Base-by-base conservation (phyloP, 2,113 vertebrate genomes). In the Thalassoma bifasciatum region DNA sequence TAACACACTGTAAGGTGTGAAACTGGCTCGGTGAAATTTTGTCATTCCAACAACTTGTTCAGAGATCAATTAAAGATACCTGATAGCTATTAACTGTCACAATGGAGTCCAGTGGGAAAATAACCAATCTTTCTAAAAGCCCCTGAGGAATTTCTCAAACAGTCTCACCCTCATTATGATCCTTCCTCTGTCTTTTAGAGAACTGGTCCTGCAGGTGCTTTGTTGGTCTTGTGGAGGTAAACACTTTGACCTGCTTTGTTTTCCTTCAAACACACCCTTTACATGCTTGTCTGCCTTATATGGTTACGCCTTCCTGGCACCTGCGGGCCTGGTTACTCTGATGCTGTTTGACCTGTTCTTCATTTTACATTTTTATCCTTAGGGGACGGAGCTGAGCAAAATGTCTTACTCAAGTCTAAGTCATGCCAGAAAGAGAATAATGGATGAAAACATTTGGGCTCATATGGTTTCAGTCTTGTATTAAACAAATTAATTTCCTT, bases 311-410 rank as follows among this genome's bases (percentile, higher is more conserved):
- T 87, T 85, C 81, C 78, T 78, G 75, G 24, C 8, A 37, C 71
- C 54, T 30, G 10, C 17, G 21, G 53, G 26, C 71, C 46, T 40
- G 46, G 47, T 66, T 5, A 5, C 76, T 69, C 24, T 24, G 10
- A 83, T 74, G 82, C 75, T 14, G 85, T 81, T 68, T 22, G 70
- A 91, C 89, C 89, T 72, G 89, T 88, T 92, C 70, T 70, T 84
- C 65, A 76, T 72, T 84, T 77, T 81, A 82, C 24, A 16, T 51
- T 3, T 22, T 17, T 38, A n/a, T 52, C 17, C 38, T 80, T 26
- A n/a, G 4, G 36, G 60, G 67, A 44, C 64, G 63, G 8, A 44
- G 37, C 22, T 59, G 7, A 38, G 64, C 57, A 54, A 22, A 42
- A 26, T 16, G 36, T 49, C 12, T 51, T 34, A 16, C 40, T 79